A percentile compares a stretch with the other conserved stretches of the same genome.
Evolutionary conservation across 2,888 invertebrate genomes (phyloP).

Genomic region (Platerodrilus igneus): DNA sequence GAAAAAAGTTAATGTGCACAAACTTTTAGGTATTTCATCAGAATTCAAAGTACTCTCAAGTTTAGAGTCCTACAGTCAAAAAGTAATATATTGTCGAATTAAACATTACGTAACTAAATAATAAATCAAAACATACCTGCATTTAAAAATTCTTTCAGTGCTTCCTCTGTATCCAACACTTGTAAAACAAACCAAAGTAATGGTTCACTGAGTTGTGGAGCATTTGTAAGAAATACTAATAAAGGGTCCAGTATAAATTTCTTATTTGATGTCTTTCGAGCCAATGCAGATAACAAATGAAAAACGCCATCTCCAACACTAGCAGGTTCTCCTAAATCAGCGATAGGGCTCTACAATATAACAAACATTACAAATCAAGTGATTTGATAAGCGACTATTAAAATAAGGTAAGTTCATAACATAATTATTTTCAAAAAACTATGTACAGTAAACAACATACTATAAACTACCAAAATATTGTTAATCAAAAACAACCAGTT

Average conservation of each 20-base stretch:
- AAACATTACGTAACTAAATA: background rate
- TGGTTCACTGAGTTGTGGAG: slow-evolving; percentile 73
- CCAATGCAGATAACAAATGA: slow-evolving; percentile 71
- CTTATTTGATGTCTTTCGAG: slow-evolving; percentile 70
- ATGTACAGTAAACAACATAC: too few relatives aligned
- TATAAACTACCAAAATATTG: too few relatives aligned
- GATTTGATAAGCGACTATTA: too few relatives aligned
- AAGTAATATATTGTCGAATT: background rate
- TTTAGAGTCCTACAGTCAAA: too few relatives aligned
- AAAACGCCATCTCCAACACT: slow-evolving; percentile 86
- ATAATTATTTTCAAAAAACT: too few relatives aligned
- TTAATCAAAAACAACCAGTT: too few relatives aligned
- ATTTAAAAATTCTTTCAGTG: slow-evolving; percentile 69
- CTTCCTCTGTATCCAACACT: slow-evolving; percentile 71
- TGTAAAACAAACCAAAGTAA: slow-evolving; percentile 78
- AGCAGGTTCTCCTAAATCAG: slow-evolving; percentile 56
- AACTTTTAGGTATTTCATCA: background rate
- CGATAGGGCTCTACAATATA: slow-evolving; percentile 27
- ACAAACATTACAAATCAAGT: background rate
- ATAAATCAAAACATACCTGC: slow-evolving; percentile 49
- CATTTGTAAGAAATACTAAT: slow-evolving; percentile 59
- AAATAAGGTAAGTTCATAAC: background rate
- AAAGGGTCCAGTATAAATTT: slow-evolving; percentile 73
- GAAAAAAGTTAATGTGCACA: background rate
- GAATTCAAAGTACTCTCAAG: too few relatives aligned